A percentile compares a stretch with the other conserved stretches of the same genome.
These are phyloP conservation scores for Picus viridis DNA, from an alignment of 2,797 vertebrate species.

Conservation along the genomic window DNA sequence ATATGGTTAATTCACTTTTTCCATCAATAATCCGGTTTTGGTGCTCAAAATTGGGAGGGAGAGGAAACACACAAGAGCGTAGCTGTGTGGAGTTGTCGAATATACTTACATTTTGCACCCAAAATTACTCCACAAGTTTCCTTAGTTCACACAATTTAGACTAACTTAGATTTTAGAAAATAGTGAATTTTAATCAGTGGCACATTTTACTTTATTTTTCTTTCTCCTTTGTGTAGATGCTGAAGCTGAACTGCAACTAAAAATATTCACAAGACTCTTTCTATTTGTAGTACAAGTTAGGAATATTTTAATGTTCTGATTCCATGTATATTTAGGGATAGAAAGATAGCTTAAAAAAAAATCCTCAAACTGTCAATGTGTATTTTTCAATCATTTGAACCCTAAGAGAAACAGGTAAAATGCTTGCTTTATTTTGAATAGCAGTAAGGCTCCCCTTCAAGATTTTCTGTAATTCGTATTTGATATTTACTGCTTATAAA, in stretches of 20 bases:
- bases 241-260: not conserved
- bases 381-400: not conserved
- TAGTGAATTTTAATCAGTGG: not conserved
- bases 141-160: not conserved
- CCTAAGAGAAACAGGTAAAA: not conserved
- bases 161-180: not conserved
- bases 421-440: not conserved
- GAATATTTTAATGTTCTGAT: not conserved
- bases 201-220: not conserved
- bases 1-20: not conserved
- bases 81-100: not conserved
- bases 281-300: not conserved
- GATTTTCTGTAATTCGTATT: not conserved
- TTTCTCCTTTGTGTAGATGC: not conserved
- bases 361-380: rapidly evolving
- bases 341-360: not conserved
- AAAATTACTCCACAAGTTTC: not conserved
- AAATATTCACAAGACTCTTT: not conserved
- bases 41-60: not conserved
- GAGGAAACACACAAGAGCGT: rapidly evolving
- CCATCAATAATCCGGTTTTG: not conserved
- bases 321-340: not conserved
- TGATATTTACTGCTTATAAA: not conserved
- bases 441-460: not conserved
- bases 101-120: not conserved